Base-by-base conservation (phyloP, 1,140 invertebrate genomes). In the Drosophila auraria region DNA sequence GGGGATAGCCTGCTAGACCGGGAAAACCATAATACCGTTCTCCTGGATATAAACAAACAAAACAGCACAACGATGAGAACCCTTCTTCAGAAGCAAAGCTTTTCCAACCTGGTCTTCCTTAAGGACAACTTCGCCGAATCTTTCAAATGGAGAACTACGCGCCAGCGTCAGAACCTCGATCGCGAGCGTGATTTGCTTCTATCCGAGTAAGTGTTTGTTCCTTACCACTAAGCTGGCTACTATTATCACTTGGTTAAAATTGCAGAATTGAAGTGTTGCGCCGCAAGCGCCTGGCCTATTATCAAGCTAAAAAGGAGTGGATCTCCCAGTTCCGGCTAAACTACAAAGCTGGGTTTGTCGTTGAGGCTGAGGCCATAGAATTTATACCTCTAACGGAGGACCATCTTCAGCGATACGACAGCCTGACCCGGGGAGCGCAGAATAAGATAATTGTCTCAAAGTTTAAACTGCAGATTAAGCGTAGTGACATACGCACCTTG, bases 401-500 rank as follows among this genome's bases (percentile, higher is more conserved):
- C 0, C 64, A 68, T 14, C 9, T 57, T 0, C 38, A 25, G 25
- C 62, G 47, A 8, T 75, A 78, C 8, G 25, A 53, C 14, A 54
- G 74, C 0, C 15, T 87, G 0, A 20, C 83, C 1, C 25, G 42
- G 4, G 80, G 83, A 5, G 17, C 60, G 0, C 20, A 58, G 23
- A 20, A 56, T 6, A 45, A 93, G 83, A 69, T 91, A 4, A 78
- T 95, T 0, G 89, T 94, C 11, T 93, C 94, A n/a, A 96, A 95
- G 80, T 96, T 95, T 76, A 95, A 95, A 82, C 87, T 95, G 42
- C 94, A 94, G 58, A 95, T 95, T 76, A 93, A 94, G 76, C 82
- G 95, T 58, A 93, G 93, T 14, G 98, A 99, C 93, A 95, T 99
- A 14, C 93, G 95, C 61, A 99, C 98, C 0, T 92, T 99, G 5